Evolutionary conservation across 2,113 vertebrate genomes (phyloP), one percentile per base, ranked within the genome.

Genomic region (Daboia siamensis): DNA sequence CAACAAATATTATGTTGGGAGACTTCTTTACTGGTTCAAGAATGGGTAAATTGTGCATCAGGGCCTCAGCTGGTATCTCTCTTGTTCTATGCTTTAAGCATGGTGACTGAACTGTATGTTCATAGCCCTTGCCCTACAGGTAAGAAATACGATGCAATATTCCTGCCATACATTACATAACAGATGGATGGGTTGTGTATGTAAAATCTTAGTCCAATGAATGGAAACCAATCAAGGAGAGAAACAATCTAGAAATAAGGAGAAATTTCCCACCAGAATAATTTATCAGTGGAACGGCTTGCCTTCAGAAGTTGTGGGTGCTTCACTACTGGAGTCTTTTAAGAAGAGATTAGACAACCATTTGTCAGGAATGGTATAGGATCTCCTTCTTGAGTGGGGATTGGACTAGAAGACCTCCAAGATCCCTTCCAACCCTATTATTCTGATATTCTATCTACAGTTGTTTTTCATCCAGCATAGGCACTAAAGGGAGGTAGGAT

Each of bases 41-140:
- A 44, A 80, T 21, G 17, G 7, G 15, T 44, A 33, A 39, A 21
- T 8, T 80, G 69, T 39, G 33, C n/a, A 20, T 80, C n/a, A 39
- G 69, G 74, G 74, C 7, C 74, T 80, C 74, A 92, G 7, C 23
- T 21, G 51, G n/a, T 86, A 26, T 48, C 55, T 86, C 9, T 57
- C 74, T 33, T 39, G 51, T 55, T 91, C 54, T 84, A 5, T n/a
- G n/a, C 44, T 1, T 87, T 48, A 11, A 11, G 24, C 13, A 64
- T 91, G 11, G 48, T 20, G 85, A 46, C 20, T 74, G 33, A 80
- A 80, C 3, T 80, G 7, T 44, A 54, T 80, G 2, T 44, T 23
- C 91, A 56, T 4, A 84, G 51, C 21, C 11, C 89, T 61, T 33
- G 12, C 0, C 23, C 10, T 9, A 4, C 2, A 0, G 0, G 26